These are phyloP conservation scores for Esox niger DNA, from an alignment of 2,113 vertebrate species.

Conservation along the genomic window DNA sequence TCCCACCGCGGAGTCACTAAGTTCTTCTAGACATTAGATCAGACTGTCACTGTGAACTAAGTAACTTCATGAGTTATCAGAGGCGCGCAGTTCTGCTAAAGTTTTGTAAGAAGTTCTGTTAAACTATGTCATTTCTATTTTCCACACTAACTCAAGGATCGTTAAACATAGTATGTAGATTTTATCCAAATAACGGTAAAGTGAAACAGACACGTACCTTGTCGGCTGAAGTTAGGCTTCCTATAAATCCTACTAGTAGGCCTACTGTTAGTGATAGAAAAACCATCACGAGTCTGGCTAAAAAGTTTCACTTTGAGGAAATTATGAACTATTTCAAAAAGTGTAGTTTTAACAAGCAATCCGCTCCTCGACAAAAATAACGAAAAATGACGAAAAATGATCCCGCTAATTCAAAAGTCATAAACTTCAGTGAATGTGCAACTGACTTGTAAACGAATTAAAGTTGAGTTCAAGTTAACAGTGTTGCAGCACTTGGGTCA, in stretches of 20 bases:
- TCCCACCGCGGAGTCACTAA: background rate
- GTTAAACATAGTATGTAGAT: background rate
- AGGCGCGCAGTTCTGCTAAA: slow-evolving; percentile 6
- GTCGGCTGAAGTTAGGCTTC: slow-evolving; percentile 76
- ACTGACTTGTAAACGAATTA: slow-evolving; percentile 30
- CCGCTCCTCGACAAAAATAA: slow-evolving; percentile 6
- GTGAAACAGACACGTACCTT: slow-evolving; percentile 74
- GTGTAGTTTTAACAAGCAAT: slow-evolving; percentile 17
- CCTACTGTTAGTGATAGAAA: slow-evolving; percentile 79
- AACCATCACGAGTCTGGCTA: slow-evolving; percentile 80
- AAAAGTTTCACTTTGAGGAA: slow-evolving; percentile 40
- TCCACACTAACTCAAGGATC: background rate
- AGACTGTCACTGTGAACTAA: background rate
- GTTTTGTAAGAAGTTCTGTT: background rate
- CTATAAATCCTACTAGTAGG: slow-evolving; percentile 71
- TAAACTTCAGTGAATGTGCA: slow-evolving; percentile 39
- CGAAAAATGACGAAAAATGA: slow-evolving; percentile 26
- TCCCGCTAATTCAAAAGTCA: slow-evolving; percentile 48
- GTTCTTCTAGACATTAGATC: background rate
- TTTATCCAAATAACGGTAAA: background rate
- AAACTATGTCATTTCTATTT: slow-evolving; percentile 4
- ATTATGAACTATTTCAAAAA: slow-evolving; percentile 37
- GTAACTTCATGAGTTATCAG: background rate
- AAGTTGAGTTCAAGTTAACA: slow-evolving; percentile 34
- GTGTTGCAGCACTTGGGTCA: slow-evolving; percentile 60